Evolutionary conservation across 2,888 invertebrate genomes (phyloP).

Genomic region (Morpho deidamia): DNA sequence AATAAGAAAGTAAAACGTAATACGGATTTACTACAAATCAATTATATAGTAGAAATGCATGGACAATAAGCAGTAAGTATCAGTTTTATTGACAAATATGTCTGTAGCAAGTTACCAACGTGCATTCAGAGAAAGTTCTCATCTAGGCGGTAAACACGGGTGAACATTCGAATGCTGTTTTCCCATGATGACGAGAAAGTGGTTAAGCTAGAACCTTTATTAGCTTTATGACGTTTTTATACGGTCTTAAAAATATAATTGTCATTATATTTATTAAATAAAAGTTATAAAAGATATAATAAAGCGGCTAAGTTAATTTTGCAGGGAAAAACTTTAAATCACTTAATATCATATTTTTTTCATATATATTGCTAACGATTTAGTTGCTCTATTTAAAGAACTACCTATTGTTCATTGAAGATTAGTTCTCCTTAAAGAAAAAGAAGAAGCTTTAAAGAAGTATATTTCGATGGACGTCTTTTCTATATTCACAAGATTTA

Average conservation of each 20-base stretch:
- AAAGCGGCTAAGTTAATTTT: neutral
- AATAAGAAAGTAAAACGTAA: conserved; percentile 1
- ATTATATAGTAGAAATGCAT: conserved; percentile 3
- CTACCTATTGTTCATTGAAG: too few species aligned
- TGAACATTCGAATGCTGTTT: conserved; percentile 43
- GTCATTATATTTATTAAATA: neutral
- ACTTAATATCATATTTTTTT: too few species aligned
- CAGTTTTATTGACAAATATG: conserved; percentile 14
- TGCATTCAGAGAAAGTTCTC: conserved; percentile 29
- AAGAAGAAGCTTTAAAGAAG: too few species aligned
- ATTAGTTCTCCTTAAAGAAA: too few species aligned
- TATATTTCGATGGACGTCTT: too few species aligned
- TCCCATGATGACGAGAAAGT: conserved; percentile 69
- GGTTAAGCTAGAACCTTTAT: conserved; percentile 31
- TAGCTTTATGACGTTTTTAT: conserved; percentile 16
- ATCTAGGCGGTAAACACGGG: conserved; percentile 27
- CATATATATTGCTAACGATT: too few species aligned
- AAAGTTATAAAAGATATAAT: conserved; percentile 2
- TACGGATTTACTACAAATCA: neutral
- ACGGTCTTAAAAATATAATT: conserved; percentile 8
- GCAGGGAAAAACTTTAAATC: too few species aligned
- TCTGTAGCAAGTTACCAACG: conserved; percentile 20
- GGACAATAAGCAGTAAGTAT: conserved; percentile 9
- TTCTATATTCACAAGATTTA: too few species aligned
- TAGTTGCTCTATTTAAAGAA: too few species aligned